Evolutionary conservation across 1,140 invertebrate species (phyloP).

Genomic region (Heliconius eleuchia): DNA sequence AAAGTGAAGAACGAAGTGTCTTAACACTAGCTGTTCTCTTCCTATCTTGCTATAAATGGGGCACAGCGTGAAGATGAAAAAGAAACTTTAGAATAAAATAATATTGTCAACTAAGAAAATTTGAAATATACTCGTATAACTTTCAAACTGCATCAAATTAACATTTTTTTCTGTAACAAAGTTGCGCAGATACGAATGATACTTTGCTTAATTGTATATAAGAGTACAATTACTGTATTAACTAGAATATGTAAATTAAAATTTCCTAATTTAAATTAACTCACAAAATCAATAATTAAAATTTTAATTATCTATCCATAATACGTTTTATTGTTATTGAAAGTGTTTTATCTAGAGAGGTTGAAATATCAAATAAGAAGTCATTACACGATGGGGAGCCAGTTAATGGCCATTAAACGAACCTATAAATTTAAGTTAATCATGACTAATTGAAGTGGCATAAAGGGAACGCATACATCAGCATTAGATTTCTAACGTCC

Average conservation of each 20-base stretch:
- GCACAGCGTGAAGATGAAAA: too few species aligned
- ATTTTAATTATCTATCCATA: not conserved
- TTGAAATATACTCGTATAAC: too few species aligned
- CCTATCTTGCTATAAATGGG: too few species aligned
- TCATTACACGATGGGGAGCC: constrained; percentile 68
- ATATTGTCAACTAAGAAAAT: too few species aligned
- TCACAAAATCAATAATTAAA: not conserved
- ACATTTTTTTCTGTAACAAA: too few species aligned
- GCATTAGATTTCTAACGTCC: constrained; percentile 51
- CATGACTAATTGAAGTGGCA: constrained; percentile 76
- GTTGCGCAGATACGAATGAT: too few species aligned
- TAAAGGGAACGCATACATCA: constrained; percentile 55
- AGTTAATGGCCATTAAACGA: constrained; percentile 75
- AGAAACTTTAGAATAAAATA: too few species aligned
- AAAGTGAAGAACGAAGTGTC: too few species aligned
- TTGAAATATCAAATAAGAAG: constrained; percentile 64
- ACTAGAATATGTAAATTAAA: not conserved
- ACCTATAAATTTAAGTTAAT: constrained; percentile 77
- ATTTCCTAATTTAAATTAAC: not conserved
- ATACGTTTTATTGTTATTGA: constrained; percentile 28
- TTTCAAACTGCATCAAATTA: too few species aligned
- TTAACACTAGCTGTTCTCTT: too few species aligned
- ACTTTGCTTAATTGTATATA: too few species aligned
- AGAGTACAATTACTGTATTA: too few species aligned
- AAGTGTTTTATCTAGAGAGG: constrained; percentile 70